phyloP scores from a whole-genome alignment of 1,140 invertebrate species.

The Dryas iulia region DNA sequence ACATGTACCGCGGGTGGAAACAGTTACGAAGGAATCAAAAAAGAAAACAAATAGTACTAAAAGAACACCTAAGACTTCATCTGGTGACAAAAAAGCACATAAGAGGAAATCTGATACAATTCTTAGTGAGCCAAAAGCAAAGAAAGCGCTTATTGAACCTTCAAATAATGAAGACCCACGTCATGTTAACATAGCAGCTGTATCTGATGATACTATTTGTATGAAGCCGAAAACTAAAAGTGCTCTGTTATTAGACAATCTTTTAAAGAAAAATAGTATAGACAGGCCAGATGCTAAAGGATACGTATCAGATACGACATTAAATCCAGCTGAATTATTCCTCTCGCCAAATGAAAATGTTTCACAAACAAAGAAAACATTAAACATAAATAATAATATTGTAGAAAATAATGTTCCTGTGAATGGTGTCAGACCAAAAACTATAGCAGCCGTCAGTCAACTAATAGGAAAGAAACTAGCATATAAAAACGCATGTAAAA shows the following conservation, averaged over 20 bases:
- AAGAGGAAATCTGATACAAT: conserved; percentile 61
- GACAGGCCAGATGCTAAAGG: conserved; percentile 71
- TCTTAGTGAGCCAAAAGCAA: conserved; percentile 44
- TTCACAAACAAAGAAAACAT: conserved; percentile 60
- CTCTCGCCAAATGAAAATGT: conserved; percentile 58
- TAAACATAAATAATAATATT: conserved; percentile 80
- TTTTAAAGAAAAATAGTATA: conserved; percentile 81
- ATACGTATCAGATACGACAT: conserved; percentile 55
- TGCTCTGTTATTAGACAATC: conserved; percentile 76
- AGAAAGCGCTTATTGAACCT: conserved; percentile 54
- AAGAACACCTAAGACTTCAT: conserved; percentile 48
- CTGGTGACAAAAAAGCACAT: conserved; percentile 54
- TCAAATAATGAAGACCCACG: conserved; percentile 47
- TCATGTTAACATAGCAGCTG: conserved; percentile 47
- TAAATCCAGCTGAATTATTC: conserved; percentile 73
- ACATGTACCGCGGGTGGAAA: conserved; percentile 53
- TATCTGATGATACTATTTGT: conserved; percentile 50
- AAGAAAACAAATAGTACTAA: conserved; percentile 55
- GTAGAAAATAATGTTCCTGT: conserved; percentile 66
- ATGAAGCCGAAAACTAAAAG: conserved; percentile 75
- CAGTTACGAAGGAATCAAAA: conserved; percentile 62
- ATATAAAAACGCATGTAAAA: conserved; percentile 67
- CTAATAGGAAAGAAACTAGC: conserved; percentile 66
- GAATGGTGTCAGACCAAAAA: conserved; percentile 71
- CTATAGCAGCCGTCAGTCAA: conserved; percentile 61